Percentiles rank a stretch among this genome's conserved stretches.
phyloP scores from a whole-genome alignment of 2,888 invertebrate genomes.

The Drosophila cracens region DNA sequence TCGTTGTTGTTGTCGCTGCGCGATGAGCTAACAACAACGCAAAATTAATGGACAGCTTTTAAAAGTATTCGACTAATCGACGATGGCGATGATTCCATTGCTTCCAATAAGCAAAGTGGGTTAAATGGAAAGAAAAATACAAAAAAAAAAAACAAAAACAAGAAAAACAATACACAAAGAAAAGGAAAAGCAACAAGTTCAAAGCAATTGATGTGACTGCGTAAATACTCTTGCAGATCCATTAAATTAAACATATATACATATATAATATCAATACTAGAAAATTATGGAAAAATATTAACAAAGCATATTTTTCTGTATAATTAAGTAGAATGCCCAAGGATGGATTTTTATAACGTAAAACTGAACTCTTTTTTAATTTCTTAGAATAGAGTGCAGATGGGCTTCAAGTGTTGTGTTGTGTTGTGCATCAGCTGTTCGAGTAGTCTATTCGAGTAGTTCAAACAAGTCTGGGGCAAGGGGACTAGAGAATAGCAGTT shows the following conservation, averaged over 20 bases:
- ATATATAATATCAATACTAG: background rate
- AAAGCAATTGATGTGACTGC: background rate
- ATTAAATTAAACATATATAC: background rate
- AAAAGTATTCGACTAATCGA: slow-evolving; percentile 52
- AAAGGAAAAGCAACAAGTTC: slow-evolving; percentile 7
- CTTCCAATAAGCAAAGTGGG: slow-evolving; percentile 58
- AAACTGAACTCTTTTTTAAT: background rate
- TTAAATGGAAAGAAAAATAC: slow-evolving; percentile 34
- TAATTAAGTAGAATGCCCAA: background rate
- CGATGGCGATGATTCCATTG: slow-evolving; percentile 45
- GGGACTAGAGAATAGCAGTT: background rate
- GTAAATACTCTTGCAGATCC: slow-evolving; percentile 20
- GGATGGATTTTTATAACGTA: background rate
- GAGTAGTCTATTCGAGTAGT: slow-evolving; percentile 30
- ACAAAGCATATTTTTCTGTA: background rate
- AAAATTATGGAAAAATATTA: background rate
- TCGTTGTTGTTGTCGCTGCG: slow-evolving; percentile 19
- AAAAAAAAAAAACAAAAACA: background rate
- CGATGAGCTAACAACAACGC: slow-evolving; percentile 60
- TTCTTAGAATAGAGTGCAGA: background rate
- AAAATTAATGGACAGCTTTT: slow-evolving; percentile 53
- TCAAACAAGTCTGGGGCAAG: slow-evolving; percentile 21
- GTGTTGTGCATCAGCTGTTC: slow-evolving; percentile 57
- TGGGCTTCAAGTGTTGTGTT: slow-evolving; percentile 15
- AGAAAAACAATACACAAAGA: background rate